These are phyloP conservation scores for Lates japonicus DNA, from an alignment of 2,797 vertebrate genomes.

Conservation along the genomic window DNA sequence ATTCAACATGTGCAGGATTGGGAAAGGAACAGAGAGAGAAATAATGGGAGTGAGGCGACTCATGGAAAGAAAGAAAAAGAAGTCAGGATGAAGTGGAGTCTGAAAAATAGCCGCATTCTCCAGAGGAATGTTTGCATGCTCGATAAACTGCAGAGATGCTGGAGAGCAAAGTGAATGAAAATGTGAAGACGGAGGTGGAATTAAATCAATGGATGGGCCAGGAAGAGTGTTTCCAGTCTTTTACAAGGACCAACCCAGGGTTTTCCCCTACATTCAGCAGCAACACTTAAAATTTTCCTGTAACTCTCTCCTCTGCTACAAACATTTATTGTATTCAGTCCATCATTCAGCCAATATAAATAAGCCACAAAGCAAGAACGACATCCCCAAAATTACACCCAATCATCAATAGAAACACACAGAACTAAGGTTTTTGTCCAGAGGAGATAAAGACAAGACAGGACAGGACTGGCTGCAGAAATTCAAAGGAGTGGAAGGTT, in stretches of 20 bases:
- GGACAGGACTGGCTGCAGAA: conserved; percentile 1
- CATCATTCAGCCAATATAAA: background rate
- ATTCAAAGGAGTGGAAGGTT: conserved; percentile 19
- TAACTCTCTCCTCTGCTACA: conserved; percentile 4
- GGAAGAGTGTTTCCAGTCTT: conserved; percentile 48
- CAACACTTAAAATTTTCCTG: conserved; percentile 16
- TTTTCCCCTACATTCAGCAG: conserved; percentile 52
- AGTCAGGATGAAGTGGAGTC: conserved; percentile 22
- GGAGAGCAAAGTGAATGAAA: conserved; percentile 46
- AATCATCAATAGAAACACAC: background rate
- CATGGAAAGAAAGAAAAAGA: conserved; percentile 20
- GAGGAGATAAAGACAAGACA: conserved; percentile 13
- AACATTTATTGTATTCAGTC: background rate
- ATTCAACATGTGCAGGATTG: conserved; percentile 50
- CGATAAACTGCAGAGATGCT: conserved; percentile 33
- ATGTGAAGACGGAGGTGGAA: conserved; percentile 35
- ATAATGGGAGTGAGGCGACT: conserved; percentile 9
- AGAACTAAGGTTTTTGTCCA: background rate
- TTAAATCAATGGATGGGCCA: conserved; percentile 36
- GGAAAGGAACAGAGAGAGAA: conserved; percentile 52
- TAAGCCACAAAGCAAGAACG: background rate
- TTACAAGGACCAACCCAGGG: conserved; percentile 61
- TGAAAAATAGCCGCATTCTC: conserved; percentile 33
- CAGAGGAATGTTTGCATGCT: conserved; percentile 20
- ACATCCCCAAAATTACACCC: background rate